These are phyloP conservation scores for Xestia ashworthii DNA, from an alignment of 2,888 invertebrate genomes.

Conservation along the genomic window DNA sequence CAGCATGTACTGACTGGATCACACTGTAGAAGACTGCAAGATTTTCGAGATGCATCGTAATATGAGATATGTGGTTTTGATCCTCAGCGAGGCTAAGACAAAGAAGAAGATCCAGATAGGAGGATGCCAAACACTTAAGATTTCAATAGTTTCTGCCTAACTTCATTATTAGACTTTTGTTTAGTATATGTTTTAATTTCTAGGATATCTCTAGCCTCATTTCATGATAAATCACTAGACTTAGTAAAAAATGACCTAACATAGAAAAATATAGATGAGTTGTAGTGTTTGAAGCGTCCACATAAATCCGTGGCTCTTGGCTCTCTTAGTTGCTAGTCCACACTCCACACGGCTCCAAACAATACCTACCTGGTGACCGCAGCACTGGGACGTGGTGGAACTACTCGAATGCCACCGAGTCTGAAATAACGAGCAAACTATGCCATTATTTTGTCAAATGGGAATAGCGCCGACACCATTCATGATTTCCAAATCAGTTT, in stretches of 20 bases:
- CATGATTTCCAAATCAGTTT: slow-evolving; percentile 71
- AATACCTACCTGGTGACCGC: slow-evolving; percentile 83
- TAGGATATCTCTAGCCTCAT: background rate
- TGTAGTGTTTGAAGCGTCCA: slow-evolving; percentile 3
- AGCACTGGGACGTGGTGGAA: slow-evolving; percentile 81
- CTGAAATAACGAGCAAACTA: slow-evolving; percentile 90
- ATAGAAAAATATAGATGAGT: background rate
- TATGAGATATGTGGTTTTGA: background rate
- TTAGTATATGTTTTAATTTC: background rate
- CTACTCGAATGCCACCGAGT: slow-evolving; percentile 85
- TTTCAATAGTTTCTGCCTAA: background rate
- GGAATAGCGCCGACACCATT: slow-evolving; percentile 74
- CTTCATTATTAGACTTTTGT: background rate
- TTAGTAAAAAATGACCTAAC: background rate
- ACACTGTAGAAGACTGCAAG: background rate
- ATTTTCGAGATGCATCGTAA: background rate
- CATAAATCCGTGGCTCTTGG: slow-evolving; percentile 19
- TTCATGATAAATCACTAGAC: background rate
- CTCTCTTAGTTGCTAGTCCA: slow-evolving; percentile 27
- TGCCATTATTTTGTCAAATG: slow-evolving; percentile 88
- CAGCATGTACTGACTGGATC: background rate
- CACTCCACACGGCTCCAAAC: slow-evolving; percentile 36
- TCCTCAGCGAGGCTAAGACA: background rate
- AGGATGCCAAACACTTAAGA: background rate
- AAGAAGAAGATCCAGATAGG: background rate